Base-by-base conservation (phyloP, 2,797 vertebrate species). In the Numenius phaeopus region DNA sequence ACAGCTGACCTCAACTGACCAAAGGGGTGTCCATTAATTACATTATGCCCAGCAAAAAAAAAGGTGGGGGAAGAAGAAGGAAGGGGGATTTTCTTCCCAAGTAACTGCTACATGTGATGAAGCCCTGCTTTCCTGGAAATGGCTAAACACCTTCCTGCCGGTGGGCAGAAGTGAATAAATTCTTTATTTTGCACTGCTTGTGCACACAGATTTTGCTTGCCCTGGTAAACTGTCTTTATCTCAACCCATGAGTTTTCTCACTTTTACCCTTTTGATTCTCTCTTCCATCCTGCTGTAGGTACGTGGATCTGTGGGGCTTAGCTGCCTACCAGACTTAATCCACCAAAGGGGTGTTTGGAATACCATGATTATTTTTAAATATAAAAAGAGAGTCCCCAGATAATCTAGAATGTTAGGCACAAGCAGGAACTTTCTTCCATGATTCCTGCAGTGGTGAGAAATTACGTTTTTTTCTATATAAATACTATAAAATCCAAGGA, bases 21-120 rank as follows among this genome's bases (percentile, higher is more conserved):
- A 47, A 30, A 76, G 14, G 5, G 12, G 10, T 40, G 2, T 34
- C 2, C 44, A 24, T 11, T 10, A 29, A 19, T 3, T 20, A 52
- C 9, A 1, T 16, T 22, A 18, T 29, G 8, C 17, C 69, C n/a
- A 58, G 26, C 50, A 80, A 29, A 24, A n/a, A n/a, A n/a, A 70
- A 76, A 64, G 7, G 14, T 47, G 30, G 4, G 11, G 9, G 23
- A 39, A 58, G 30, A 52, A 72, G 5, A 10, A 30, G 16, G 57
- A 73, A 78, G 15, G 4, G 13, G 4, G 5, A 8, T 4, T 81
- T 6, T 37, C 39, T 76, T 71, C 40, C 14, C 6, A 54, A 85
- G n/a, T 46, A 57, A 50, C 20, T 1, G 0, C 27, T 52, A 27
- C 1, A 4, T 0, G 0, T 32, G n/a, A 46, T 18, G 40, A 13